Conservation (phyloP, 2,113 vertebrate species). For the Chaetops frenatus region DNA sequence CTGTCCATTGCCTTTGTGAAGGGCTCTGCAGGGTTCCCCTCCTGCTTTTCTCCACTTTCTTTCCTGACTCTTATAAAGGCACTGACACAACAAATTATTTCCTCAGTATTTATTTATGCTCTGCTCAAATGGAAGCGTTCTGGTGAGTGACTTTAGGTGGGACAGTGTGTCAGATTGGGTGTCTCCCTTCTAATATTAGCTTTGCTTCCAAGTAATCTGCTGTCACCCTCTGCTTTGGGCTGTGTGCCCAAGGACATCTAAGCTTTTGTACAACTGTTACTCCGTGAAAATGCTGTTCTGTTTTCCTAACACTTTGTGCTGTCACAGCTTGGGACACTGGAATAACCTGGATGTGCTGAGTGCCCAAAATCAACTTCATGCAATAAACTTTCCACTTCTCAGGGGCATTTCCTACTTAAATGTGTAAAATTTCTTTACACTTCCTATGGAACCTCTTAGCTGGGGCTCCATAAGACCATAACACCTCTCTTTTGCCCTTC, state of each 20-base stretch:
- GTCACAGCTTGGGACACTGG: not conserved
- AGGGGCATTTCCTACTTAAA: not conserved
- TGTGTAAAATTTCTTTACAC: not conserved
- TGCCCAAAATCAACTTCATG: not conserved
- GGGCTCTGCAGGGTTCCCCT: not conserved
- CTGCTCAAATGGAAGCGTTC: not conserved
- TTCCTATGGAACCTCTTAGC: not conserved
- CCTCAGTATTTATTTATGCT: not conserved
- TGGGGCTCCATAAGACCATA: not conserved
- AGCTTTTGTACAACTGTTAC: not conserved
- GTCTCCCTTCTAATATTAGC: constrained; percentile 52
- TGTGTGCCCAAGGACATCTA: not conserved
- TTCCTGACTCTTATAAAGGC: not conserved
- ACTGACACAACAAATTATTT: not conserved
- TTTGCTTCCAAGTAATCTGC: constrained; percentile 42
- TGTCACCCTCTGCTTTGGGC: constrained; percentile 37
- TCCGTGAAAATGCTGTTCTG: not conserved
- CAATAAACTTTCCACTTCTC: not conserved
- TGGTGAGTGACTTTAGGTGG: not conserved
- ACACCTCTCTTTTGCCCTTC: not conserved
- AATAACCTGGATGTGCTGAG: not conserved
- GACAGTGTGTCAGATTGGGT: not conserved
- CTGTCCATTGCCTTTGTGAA: not conserved
- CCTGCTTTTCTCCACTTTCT: too few species aligned
- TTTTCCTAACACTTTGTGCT: not conserved